Percentiles rank a stretch among this genome's conserved stretches.
Evolutionary conservation across 2,797 vertebrate species (phyloP).

Genomic region (Melanotaenia parkinsoni): DNA sequence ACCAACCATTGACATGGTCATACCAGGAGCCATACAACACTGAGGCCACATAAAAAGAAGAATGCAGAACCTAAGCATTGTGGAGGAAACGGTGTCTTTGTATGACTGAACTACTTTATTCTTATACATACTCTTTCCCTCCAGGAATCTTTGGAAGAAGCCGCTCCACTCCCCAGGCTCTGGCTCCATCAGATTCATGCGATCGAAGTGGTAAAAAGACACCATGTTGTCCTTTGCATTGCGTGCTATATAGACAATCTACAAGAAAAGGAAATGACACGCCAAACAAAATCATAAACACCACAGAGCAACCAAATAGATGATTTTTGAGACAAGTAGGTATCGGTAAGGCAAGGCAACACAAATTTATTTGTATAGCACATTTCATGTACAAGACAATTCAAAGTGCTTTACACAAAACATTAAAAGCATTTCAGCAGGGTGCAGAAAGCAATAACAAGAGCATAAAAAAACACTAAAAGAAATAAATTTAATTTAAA

Average conservation of each 20-base stretch:
- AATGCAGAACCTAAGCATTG: background rate
- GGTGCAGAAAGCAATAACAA: no score
- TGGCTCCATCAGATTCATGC: conserved; percentile 82
- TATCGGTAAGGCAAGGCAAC: no score
- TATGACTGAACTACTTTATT: background rate
- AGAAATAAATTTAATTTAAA: no score
- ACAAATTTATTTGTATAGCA: no score
- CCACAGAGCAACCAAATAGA: no score
- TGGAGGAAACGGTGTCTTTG: background rate
- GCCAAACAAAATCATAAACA: background rate
- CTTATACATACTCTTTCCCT: conserved; percentile 70
- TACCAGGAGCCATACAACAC: conserved; percentile 87
- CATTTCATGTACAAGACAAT: no score
- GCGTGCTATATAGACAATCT: conserved; percentile 86
- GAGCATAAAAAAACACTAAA: no score
- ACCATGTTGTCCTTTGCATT: conserved; percentile 90
- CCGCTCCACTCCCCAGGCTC: conserved; percentile 84
- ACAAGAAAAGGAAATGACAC: background rate
- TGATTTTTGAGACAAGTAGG: no score
- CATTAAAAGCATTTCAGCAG: no score
- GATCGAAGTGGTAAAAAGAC: conserved; percentile 89
- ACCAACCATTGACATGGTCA: conserved; percentile 83
- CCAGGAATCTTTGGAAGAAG: conserved; percentile 70
- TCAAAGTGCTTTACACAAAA: no score
- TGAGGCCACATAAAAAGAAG: conserved; percentile 55